Evolutionary conservation across 2,888 invertebrate species (phyloP), one percentile per base, ranked within the genome.

Genomic region (Amblyteles armatorius): DNA sequence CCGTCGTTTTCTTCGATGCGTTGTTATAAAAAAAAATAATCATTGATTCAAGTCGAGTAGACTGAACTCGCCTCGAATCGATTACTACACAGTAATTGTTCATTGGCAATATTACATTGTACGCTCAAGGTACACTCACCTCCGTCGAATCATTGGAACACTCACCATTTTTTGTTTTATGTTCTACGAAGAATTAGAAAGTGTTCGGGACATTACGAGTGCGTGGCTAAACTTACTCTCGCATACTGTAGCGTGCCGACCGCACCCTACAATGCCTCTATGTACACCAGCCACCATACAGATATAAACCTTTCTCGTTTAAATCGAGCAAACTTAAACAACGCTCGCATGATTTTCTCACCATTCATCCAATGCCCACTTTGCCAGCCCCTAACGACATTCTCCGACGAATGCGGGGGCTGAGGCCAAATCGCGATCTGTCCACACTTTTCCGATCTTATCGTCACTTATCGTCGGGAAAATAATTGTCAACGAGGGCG

Each of bases 221-320:
- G 78, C 78, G 84, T 78, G 68, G 63, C 63, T 69, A 67, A 73
- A 84, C 68, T 81, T 74, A 29, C 44, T 78, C 52, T 74, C 73
- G 73, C 22, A 48, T 29, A 29, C 48, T 44, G 22, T 36, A 63
- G 55, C 79, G 68, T 63, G 19, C 55, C 74, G 65, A 79, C 79
- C 83, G 65, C 81, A 55, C 80, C 81, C 81, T 36, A 65, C 19
- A 36, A 48, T 76, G 52, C 19, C 16, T 55, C 40, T 26, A 44
- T 44, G 40, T 48, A 36, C 63, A 72, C 16, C 22, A 11, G 55
- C 55, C 11, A 13, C 2, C 26, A 16, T 60, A 60, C 60, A 50
- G 44, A 26, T 81, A 57, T 60, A 72, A 13, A 33, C 60, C 88
- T 90, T 88, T 88, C 89, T 87, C 88, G 85, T 86, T 60, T 87